phyloP scores from a whole-genome alignment of 2,888 invertebrate species.

The Leistus spinibarbis region DNA sequence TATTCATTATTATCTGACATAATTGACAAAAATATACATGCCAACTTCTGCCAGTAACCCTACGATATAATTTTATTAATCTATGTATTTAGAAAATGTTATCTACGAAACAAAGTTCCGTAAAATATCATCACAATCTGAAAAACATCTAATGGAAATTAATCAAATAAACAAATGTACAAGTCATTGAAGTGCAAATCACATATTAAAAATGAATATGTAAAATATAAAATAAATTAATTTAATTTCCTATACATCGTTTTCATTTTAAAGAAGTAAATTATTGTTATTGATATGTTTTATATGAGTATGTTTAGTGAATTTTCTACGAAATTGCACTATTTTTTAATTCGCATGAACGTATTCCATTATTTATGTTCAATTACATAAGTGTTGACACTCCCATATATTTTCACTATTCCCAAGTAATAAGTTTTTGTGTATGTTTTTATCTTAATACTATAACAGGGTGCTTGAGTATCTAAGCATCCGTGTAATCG shows the following conservation, averaged over 20 bases:
- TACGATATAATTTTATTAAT: not conserved
- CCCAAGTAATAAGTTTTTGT: not conserved
- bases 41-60: not conserved
- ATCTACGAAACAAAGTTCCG: not conserved
- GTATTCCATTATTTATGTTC: not conserved
- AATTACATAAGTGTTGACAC: not conserved
- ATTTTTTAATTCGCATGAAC: not conserved
- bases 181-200: no score
- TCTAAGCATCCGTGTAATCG: not conserved
- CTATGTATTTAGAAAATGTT: not conserved
- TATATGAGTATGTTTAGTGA: not conserved
- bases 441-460: not conserved
- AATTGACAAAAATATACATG: no score
- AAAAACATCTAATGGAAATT: not conserved
- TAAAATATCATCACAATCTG: not conserved
- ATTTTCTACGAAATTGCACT: not conserved
- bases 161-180: no score
- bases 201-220: no score
- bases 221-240: not conserved
- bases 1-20: no score
- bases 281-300: not conserved
- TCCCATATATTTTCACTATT: not conserved
- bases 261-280: not conserved
- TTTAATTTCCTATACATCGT: not conserved
- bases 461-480: not conserved